Conservation (phyloP, 2,797 vertebrate species). For the Gambelia wislizenii region DNA sequence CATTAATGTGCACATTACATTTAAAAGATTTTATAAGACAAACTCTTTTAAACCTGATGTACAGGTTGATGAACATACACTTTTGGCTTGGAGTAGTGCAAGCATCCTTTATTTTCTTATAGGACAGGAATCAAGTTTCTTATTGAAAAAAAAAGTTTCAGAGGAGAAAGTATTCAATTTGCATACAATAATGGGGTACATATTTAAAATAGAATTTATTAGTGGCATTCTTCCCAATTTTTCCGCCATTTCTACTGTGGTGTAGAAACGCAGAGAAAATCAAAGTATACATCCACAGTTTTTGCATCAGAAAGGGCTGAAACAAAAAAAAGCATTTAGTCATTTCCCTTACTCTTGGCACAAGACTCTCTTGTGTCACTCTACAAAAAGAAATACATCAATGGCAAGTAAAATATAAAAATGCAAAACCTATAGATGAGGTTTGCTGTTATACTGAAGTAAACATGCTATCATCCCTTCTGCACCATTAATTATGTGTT, state of each 20-base stretch:
- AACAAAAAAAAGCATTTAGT: neutral
- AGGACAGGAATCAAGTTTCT: neutral
- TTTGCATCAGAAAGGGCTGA: slow-evolving; percentile 12
- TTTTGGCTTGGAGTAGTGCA: too few relatives aligned
- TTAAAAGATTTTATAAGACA: too few relatives aligned
- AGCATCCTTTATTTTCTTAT: neutral
- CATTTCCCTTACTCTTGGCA: neutral
- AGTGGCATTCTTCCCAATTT: slow-evolving; percentile 27
- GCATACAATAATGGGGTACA: slow-evolving; percentile 30
- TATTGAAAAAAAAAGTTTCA: neutral
- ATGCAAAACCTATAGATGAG: slow-evolving; percentile 10
- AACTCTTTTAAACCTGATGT: too few relatives aligned
- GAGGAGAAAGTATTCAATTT: neutral
- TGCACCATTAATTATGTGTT: slow-evolving; percentile 19
- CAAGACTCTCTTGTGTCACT: slow-evolving; percentile 10
- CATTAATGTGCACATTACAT: too few relatives aligned
- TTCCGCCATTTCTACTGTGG: slow-evolving; percentile 30
- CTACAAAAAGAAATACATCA: slow-evolving; percentile 31
- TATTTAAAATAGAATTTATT: neutral
- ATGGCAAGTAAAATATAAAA: slow-evolving; percentile 14
- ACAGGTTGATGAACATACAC: too few relatives aligned
- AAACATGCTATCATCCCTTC: neutral
- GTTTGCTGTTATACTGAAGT: neutral
- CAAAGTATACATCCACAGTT: neutral
- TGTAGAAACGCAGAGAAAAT: neutral